Conservation (phyloP, 1,140 invertebrate genomes). For the Neomicropteryx cornuta region DNA sequence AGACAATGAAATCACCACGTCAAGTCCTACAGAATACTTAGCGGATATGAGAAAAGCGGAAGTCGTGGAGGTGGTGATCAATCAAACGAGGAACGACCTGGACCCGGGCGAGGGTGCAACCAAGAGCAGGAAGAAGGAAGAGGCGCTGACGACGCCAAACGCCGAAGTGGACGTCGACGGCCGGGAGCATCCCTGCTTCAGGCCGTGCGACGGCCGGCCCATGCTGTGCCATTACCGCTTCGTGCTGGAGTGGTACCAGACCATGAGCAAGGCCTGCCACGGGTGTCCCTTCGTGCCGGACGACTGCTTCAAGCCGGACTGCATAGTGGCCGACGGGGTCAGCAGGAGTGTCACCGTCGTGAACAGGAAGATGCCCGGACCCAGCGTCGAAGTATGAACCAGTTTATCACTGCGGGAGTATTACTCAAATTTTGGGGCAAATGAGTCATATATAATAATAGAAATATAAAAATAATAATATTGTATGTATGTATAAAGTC, state of each 20-base stretch:
- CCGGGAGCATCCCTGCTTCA: conserved; percentile 35
- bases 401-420: neutral
- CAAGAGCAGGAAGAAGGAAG: too few relatives aligned
- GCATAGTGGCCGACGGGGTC: conserved; percentile 71
- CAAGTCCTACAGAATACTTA: too few relatives aligned
- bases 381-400: conserved; percentile 59
- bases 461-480: too few relatives aligned
- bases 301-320: conserved; percentile 69
- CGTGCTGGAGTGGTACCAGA: conserved; percentile 65
- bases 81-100: too few relatives aligned
- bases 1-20: too few relatives aligned
- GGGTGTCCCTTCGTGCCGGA: conserved; percentile 64
- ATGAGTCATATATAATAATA: too few relatives aligned
- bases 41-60: too few relatives aligned
- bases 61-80: too few relatives aligned
- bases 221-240: conserved; percentile 63
- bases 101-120: too few relatives aligned
- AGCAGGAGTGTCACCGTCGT: conserved; percentile 61
- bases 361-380: conserved; percentile 81
- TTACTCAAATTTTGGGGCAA: too few relatives aligned
- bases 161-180: conserved; percentile 12
- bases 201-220: conserved; percentile 37
- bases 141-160: too few relatives aligned
- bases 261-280: conserved; percentile 80
- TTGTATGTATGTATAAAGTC: too few relatives aligned